Percentiles rank a stretch among this genome's conserved stretches.
Evolutionary conservation across 1,140 invertebrate genomes (phyloP).

Genomic region (Marisa cornuarietis): DNA sequence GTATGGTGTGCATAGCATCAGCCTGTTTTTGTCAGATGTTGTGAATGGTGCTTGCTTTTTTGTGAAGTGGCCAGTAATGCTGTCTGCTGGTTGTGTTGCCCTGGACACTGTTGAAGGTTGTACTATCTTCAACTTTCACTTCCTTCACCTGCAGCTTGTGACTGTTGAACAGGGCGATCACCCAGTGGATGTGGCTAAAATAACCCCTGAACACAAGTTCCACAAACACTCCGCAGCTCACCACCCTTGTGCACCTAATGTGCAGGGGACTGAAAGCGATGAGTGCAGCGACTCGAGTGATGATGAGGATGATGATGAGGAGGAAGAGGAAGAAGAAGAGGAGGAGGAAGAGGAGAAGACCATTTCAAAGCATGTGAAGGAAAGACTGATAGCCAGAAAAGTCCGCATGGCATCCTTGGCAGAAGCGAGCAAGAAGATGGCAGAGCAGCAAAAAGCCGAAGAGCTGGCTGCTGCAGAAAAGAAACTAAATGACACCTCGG

Average conservation of each 20-base stretch:
- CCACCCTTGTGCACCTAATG: conserved; percentile 31
- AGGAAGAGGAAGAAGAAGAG: conserved; percentile 38
- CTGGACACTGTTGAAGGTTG: too few relatives aligned
- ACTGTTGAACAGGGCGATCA: conserved; percentile 19
- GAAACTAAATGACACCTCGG: conserved; percentile 21
- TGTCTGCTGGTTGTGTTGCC: too few relatives aligned
- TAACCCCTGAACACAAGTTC: conserved; percentile 25
- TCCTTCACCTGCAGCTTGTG: too few relatives aligned
- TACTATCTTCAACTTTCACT: too few relatives aligned
- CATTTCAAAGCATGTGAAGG: conserved; percentile 37
- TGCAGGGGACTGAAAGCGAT: conserved; percentile 38
- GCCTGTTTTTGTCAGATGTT: too few relatives aligned
- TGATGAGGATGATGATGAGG: conserved; percentile 46
- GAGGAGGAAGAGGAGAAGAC: conserved; percentile 34
- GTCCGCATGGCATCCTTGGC: conserved; percentile 14
- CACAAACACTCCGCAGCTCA: conserved; percentile 18
- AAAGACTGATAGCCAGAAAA: conserved; percentile 17
- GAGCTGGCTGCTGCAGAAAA: conserved; percentile 4
- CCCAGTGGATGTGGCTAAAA: conserved; percentile 27
- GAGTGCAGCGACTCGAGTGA: conserved; percentile 43
- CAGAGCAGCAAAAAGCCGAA: conserved; percentile 9
- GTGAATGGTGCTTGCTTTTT: too few relatives aligned
- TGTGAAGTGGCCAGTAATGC: too few relatives aligned
- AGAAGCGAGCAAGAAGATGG: conserved; percentile 30
- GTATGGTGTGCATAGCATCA: too few relatives aligned